phyloP scores from a whole-genome alignment of 2,797 vertebrate genomes.

The Bradypodion ventrale region DNA sequence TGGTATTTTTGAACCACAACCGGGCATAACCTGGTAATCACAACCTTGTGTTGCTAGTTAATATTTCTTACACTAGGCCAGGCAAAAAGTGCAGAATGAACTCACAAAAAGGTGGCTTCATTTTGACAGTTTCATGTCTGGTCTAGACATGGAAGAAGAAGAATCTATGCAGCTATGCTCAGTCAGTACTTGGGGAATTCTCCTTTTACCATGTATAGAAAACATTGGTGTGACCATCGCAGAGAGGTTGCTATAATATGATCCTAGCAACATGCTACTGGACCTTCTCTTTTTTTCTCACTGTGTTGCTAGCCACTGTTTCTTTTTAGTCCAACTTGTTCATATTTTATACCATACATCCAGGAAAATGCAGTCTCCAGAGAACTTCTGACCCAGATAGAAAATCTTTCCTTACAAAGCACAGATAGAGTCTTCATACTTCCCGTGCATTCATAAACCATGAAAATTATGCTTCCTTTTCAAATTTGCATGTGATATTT shows the following conservation, averaged over 20 bases:
- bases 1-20: too few species aligned
- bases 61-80: too few species aligned
- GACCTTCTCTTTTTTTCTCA: background rate
- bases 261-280: background rate
- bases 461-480: slow-evolving; percentile 9
- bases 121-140: too few species aligned
- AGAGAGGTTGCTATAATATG: background rate
- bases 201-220: too few species aligned
- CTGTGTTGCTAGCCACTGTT: background rate
- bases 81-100: too few species aligned
- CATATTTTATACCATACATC: slow-evolving; percentile 21
- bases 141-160: too few species aligned
- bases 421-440: slow-evolving; percentile 20
- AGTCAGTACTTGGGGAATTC: background rate
- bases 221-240: background rate
- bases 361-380: background rate
- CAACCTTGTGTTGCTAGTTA: too few species aligned
- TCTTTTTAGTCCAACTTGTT: slow-evolving; percentile 8
- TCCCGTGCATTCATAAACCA: slow-evolving; percentile 34
- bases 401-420: slow-evolving; percentile 1
- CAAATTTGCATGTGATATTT: background rate
- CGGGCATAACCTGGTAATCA: too few species aligned
- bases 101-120: too few species aligned
- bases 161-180: background rate
- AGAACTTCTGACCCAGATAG: slow-evolving; percentile 22